Percentiles rank a stretch among this genome's conserved stretches.
Conservation (phyloP, 2,888 invertebrate genomes). For the Agrotis puta region DNA sequence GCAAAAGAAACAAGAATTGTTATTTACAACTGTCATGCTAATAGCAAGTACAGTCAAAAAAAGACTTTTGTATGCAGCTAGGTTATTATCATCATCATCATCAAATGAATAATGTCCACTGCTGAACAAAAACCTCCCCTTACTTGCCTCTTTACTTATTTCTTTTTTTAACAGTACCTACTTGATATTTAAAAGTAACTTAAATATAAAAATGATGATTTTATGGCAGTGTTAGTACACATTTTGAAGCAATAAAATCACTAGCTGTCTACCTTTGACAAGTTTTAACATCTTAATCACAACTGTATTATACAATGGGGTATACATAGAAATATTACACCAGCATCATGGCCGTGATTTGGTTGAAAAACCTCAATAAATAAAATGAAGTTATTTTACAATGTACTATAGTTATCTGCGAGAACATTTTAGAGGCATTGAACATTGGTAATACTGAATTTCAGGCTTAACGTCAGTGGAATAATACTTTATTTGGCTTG, state of each 20-base stretch:
- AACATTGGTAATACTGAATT: constrained; percentile 1
- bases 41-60: constrained; percentile 1
- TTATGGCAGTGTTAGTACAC: constrained; percentile 9
- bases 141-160: background rate
- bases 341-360: background rate
- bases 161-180: constrained; percentile 1
- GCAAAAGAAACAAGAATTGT: background rate
- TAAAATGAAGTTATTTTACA: constrained; percentile 8
- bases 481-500: background rate
- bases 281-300: background rate
- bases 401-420: background rate
- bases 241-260: constrained; percentile 7
- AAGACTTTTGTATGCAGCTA: background rate
- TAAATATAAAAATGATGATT: background rate
- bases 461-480: background rate
- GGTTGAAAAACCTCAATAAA: constrained; percentile 8
- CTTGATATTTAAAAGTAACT: constrained; percentile 9
- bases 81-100: too few relatives aligned
- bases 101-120: too few relatives aligned
- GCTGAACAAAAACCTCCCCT: too few relatives aligned
- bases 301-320: background rate
- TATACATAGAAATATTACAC: background rate
- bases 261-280: constrained; percentile 31
- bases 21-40: constrained; percentile 6
- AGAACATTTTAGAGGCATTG: constrained; percentile 5